These are phyloP conservation scores for Diplodus sargus DNA, from an alignment of 2,797 vertebrate species.

Conservation along the genomic window DNA sequence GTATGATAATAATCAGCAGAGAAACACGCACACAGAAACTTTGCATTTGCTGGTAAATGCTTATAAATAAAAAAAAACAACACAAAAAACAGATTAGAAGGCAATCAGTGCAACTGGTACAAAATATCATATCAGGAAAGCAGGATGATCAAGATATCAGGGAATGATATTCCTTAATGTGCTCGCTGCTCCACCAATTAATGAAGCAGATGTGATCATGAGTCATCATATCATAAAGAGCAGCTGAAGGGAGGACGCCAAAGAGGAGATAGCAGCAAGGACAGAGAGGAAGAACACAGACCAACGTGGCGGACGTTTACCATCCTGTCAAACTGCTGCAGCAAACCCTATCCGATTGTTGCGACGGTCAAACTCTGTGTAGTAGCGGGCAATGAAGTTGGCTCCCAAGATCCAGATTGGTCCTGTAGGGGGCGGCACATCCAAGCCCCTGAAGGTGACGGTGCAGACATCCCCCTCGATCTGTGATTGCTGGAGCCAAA, in stretches of 20 bases:
- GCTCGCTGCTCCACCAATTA: conserved; percentile 4
- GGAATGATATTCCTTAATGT: conserved; percentile 5
- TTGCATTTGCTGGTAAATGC: conserved; percentile 41
- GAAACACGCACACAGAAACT: conserved; percentile 12
- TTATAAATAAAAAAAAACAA: conserved; percentile 65
- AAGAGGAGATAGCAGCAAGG: conserved; percentile 28
- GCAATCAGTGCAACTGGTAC: conserved; percentile 54
- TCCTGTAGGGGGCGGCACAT: conserved; percentile 92
- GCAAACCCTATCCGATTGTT: conserved; percentile 97
- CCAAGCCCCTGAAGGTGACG: conserved; percentile 91
- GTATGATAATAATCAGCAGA: conserved; percentile 21
- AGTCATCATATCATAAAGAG: conserved; percentile 10
- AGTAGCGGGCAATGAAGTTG: conserved; percentile 96
- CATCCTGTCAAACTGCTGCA: conserved; percentile 86
- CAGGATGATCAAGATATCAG: conserved; percentile 15
- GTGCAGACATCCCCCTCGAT: conserved; percentile 88
- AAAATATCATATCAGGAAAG: background rate
- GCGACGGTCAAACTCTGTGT: conserved; percentile 94
- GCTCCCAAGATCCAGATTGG: conserved; percentile 96
- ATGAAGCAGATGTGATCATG: background rate
- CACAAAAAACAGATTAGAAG: conserved; percentile 30
- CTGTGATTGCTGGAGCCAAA: conserved; percentile 86
- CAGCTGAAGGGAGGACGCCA: background rate
- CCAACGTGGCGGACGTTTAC: background rate
- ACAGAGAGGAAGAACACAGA: conserved; percentile 12